Evolutionary conservation across 2,797 vertebrate genomes (phyloP).

Genomic region (Paedocypris micromegethes): DNA sequence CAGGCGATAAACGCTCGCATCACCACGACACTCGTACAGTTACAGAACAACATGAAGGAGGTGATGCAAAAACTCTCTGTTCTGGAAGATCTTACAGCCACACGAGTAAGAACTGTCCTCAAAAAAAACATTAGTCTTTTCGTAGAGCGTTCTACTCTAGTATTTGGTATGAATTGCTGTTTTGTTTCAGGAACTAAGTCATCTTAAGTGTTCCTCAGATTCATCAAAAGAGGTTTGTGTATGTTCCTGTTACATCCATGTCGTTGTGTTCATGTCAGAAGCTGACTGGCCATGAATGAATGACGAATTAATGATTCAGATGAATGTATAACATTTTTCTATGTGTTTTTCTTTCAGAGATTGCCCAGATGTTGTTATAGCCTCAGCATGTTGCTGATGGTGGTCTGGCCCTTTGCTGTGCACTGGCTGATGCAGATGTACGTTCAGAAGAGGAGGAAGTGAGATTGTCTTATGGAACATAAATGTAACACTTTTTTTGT

Average conservation of each 20-base stretch:
- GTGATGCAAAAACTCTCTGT: constrained; percentile 79
- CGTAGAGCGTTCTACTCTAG: too few relatives aligned
- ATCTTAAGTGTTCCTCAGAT: neutral
- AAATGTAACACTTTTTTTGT: neutral
- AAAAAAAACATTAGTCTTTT: neutral
- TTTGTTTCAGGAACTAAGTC: constrained; percentile 8
- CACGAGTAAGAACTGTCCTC: constrained; percentile 68
- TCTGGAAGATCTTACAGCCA: constrained; percentile 73
- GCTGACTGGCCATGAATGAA: too few relatives aligned
- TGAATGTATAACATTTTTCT: neutral
- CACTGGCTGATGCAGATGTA: constrained; percentile 86
- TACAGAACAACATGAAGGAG: constrained; percentile 87
- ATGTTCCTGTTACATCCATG: neutral
- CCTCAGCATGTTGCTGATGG: constrained; percentile 70
- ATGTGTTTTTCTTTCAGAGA: constrained; percentile 59
- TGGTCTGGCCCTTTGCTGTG: constrained; percentile 84
- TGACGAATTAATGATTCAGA: too few relatives aligned
- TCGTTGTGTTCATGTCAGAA: too few relatives aligned
- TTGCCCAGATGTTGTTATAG: constrained; percentile 85
- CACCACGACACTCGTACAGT: constrained; percentile 70
- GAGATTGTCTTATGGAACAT: constrained; percentile 36
- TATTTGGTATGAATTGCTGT: neutral
- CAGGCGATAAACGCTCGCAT: constrained; percentile 72
- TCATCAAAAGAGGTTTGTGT: constrained; percentile 20
- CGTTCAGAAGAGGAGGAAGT: constrained; percentile 82